Base-by-base conservation (phyloP, 1,140 invertebrate genomes). In the Zaprionus vittiger region DNA sequence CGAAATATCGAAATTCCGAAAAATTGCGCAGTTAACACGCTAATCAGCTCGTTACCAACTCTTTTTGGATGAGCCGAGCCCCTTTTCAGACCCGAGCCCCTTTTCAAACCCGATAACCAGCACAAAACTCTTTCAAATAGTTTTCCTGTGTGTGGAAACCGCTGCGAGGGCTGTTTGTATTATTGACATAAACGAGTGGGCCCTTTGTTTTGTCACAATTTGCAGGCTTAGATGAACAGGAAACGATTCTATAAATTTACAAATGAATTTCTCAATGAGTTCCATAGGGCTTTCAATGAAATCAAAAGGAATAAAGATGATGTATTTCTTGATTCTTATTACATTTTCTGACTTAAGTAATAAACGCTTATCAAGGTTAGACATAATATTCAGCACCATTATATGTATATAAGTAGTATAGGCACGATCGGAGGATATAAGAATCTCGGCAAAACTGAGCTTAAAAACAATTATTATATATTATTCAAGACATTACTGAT, bases 31-130 rank as follows among this genome's bases (percentile, higher is more conserved):
- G 68, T 68, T 73, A 69, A 66, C 71, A 65, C 73, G 72, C 75
- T 62, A 84, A 79, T 76, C 67, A 78, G 74, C 82, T 80, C 65
- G 81, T 83, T 81, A 77, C 68, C 60, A 72, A 66, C 68, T 69
- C 57, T 68, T 68, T 68, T 67, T 12, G 15, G 3, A 57, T 44
- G 34, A 26, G 41, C 34, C 57, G 61, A 34, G 54, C 76, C 67
- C 73, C 34, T 38, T 56, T 69, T 72, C 44, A 55, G 55, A 22
- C 22, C 34, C 57, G 61, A 34, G 54, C 76, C 67, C 73, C 34
- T 38, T 56, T 70, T 72, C 44, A 55, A 38, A 17, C 22, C 26
- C 12, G 11, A 59, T 44, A 44, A 28, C 56, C 56, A 60, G 52
- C 47, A 70, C n/a, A 60, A 55, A 71, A 56, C 12, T 38, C 20